phyloP scores from a whole-genome alignment of 2,797 vertebrate species.

The Gobio occitaniae region DNA sequence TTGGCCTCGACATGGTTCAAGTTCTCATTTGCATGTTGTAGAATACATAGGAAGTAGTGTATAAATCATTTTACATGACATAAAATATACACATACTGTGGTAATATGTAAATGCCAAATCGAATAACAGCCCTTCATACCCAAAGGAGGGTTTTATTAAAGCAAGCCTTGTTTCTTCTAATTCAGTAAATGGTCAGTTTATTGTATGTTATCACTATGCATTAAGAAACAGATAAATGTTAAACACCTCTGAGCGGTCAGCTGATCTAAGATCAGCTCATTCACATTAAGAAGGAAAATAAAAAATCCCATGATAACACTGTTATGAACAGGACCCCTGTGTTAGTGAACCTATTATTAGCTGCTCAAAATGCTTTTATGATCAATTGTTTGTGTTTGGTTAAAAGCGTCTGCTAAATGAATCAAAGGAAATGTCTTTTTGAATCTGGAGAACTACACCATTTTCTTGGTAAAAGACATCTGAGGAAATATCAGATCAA shows the following conservation, averaged over 20 bases:
- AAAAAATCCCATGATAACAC: constrained; percentile 26
- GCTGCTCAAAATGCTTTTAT: constrained; percentile 8
- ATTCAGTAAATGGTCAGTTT: constrained; percentile 18
- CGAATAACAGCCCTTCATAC: constrained; percentile 41
- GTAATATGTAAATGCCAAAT: not conserved
- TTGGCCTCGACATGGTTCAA: constrained; percentile 40
- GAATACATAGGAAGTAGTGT: constrained; percentile 44
- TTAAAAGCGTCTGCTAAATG: not conserved
- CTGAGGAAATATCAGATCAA: not conserved
- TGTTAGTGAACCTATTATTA: not conserved
- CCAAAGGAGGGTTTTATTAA: constrained; percentile 22
- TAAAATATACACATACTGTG: constrained; percentile 41
- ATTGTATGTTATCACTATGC: not conserved
- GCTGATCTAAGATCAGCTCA: constrained; percentile 22
- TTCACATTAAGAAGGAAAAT: constrained; percentile 36
- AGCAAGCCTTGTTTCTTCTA: constrained; percentile 5
- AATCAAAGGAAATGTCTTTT: not conserved
- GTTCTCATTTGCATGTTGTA: not conserved
- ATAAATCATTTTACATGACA: constrained; percentile 21
- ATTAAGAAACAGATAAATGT: constrained; percentile 7
- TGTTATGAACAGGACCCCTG: not conserved
- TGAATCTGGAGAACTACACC: not conserved
- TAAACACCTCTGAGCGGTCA: constrained; percentile 33
- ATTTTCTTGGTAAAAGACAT: constrained; percentile 9
- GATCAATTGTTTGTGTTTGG: not conserved